Conservation (phyloP, 2,797 vertebrate species). For the Eidolon dupreanum region DNA sequence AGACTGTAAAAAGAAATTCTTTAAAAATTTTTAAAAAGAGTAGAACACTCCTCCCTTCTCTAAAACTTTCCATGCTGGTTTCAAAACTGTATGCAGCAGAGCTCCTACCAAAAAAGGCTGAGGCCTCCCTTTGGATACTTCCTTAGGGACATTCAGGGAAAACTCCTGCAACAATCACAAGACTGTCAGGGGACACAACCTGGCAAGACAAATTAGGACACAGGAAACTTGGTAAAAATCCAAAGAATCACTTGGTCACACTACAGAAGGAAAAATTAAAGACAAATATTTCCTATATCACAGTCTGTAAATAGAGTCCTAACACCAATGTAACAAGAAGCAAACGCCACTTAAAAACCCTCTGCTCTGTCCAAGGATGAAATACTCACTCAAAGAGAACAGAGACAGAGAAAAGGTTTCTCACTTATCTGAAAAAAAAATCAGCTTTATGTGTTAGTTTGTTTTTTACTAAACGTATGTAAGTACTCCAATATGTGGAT, state of each 20-base stretch:
- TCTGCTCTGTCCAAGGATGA: not conserved
- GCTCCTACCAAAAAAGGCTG: not conserved
- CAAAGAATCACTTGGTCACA: not conserved
- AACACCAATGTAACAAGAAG: not conserved
- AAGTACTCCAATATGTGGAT: not conserved
- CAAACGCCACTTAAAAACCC: not conserved
- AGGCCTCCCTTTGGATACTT: not conserved
- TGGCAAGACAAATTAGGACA: constrained; percentile 33
- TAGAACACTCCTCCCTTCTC: constrained; percentile 44
- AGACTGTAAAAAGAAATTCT: constrained; percentile 35
- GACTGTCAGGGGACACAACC: not conserved
- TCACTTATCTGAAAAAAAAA: not conserved
- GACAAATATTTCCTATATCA: not conserved
- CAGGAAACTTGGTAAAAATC: not conserved
- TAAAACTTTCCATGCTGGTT: constrained; percentile 65
- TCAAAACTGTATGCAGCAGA: not conserved
- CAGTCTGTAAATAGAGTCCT: not conserved
- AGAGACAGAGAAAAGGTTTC: not conserved
- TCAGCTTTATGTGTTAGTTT: not conserved
- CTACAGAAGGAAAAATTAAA: constrained; percentile 34
- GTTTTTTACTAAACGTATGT: not conserved
- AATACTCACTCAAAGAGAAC: not conserved
- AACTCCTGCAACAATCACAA: not conserved
- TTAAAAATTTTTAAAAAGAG: constrained; percentile 23
- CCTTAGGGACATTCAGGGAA: not conserved